Base-by-base conservation (phyloP, 2,797 vertebrate genomes). In the Gadopsis bispinosus region DNA sequence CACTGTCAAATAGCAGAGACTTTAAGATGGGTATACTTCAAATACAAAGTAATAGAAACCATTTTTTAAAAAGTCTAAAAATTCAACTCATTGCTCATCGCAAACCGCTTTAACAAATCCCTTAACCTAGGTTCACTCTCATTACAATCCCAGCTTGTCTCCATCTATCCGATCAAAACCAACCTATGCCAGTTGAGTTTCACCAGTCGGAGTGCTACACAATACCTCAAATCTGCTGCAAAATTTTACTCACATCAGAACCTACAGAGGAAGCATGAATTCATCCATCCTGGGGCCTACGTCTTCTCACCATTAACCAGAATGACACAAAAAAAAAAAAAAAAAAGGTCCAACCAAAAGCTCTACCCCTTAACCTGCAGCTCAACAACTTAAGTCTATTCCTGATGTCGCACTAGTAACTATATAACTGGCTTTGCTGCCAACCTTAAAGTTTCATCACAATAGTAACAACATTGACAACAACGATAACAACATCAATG, bases 381-480 rank as follows among this genome's bases (percentile, higher is more conserved):
- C 86, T 84, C 72, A 43, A 88, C 81, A 81, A 90, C 83, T 62
- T 37, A 80, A 80, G 64, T 83, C 82, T 75, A 91, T 90, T 90
- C 92, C 90, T 92, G 87, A 93, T 91, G 83, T 86, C 84, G 73
- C 70, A 79, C 86, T 88, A 86, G 69, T 81, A 90, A 87, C 90
- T 89, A 89, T 76, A 86, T 50, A 87, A 85, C 84, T 72, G 91
- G 87, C 83, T 90, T 91, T 37, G 85, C 89, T 78, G 91, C 93
- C 69, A 31, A 90, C 88, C 89, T 75, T 88, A 93, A 93, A 91
- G 88, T 84, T 87, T 92, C 82, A 94, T 91, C 90, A 93, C 90
- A 88, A 94, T 86, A 92, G 85, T 85, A 93, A 93, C 89, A 88
- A 91, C 89, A 92, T 86, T 81, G 87, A 94, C 86, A 90, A 94